phyloP scores from a whole-genome alignment of 2,888 invertebrate species.

The Alentia gelatinosa region DNA sequence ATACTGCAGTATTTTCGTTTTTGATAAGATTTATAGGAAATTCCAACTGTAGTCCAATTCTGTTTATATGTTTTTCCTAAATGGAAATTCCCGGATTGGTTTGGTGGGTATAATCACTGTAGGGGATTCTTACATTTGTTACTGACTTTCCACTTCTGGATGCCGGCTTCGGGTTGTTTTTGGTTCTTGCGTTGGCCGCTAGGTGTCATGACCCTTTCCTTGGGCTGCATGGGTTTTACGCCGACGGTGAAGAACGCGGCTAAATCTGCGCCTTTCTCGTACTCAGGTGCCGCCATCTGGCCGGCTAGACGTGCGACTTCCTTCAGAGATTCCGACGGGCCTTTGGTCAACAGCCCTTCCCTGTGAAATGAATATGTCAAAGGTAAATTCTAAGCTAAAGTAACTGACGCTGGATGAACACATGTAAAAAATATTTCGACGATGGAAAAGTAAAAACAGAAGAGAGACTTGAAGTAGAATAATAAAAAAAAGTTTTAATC shows the following conservation, averaged over 20 bases:
- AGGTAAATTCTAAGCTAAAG: no score
- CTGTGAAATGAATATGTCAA: constrained; percentile 65
- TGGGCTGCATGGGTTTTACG: constrained; percentile 65
- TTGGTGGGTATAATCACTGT: not conserved
- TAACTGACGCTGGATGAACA: no score
- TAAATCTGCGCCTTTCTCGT: constrained; percentile 65
- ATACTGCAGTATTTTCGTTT: no score
- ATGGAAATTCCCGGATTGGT: not conserved
- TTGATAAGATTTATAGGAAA: not conserved
- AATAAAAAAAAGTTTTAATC: no score
- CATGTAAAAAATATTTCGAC: no score
- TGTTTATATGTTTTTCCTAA: not conserved
- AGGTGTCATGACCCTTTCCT: constrained; percentile 67
- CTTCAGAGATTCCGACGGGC: constrained; percentile 70
- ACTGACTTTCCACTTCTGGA: constrained; percentile 59
- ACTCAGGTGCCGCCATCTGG: constrained; percentile 61
- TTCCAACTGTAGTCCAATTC: not conserved
- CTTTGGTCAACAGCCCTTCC: constrained; percentile 73
- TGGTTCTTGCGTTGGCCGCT: constrained; percentile 65
- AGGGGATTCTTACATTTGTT: constrained; percentile 56
- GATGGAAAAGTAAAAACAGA: no score
- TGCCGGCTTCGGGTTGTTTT: constrained; percentile 9
- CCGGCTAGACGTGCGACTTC: constrained; percentile 66
- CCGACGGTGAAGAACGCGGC: constrained; percentile 74
- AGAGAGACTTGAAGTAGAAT: no score